Percentiles rank a stretch among this genome's conserved stretches.
Evolutionary conservation across 1,140 invertebrate species (phyloP).

Genomic region (Zeugodacus cucurbitae): DNA sequence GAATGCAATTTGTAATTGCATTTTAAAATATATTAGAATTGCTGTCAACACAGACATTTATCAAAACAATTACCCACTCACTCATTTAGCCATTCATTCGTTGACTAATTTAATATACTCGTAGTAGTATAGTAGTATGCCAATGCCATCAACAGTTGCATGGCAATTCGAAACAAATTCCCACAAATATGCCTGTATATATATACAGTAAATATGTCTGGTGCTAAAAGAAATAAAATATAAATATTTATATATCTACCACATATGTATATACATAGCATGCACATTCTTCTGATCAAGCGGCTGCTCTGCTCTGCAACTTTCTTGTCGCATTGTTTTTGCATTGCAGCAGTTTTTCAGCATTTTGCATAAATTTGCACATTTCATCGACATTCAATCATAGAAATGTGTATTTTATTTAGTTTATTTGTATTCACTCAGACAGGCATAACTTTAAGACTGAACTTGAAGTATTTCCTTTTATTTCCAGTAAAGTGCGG

Average conservation of each 20-base stretch:
- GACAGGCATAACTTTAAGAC: too few species aligned
- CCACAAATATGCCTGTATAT: too few species aligned
- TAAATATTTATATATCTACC: too few species aligned
- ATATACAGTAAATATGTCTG: too few species aligned
- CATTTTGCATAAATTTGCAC: not conserved
- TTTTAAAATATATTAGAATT: not conserved
- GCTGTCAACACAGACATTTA: not conserved
- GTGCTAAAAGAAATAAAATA: too few species aligned
- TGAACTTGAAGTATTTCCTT: too few species aligned
- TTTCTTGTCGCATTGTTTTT: not conserved
- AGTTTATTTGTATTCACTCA: not conserved
- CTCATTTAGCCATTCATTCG: not conserved
- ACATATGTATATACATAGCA: too few species aligned
- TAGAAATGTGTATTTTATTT: not conserved
- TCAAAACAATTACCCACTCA: constrained; percentile 12
- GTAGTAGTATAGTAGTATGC: too few species aligned
- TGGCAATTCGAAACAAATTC: too few species aligned
- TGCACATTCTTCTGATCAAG: too few species aligned
- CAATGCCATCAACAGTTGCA: not conserved
- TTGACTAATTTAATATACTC: not conserved
- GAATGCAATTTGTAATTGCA: not conserved
- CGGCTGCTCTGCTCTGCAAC: too few species aligned
- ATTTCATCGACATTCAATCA: not conserved
- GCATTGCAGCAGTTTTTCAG: not conserved
- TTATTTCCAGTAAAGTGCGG: too few species aligned